Evolutionary conservation across 2,113 vertebrate genomes (phyloP).

Genomic region (Larimichthys polyactis): DNA sequence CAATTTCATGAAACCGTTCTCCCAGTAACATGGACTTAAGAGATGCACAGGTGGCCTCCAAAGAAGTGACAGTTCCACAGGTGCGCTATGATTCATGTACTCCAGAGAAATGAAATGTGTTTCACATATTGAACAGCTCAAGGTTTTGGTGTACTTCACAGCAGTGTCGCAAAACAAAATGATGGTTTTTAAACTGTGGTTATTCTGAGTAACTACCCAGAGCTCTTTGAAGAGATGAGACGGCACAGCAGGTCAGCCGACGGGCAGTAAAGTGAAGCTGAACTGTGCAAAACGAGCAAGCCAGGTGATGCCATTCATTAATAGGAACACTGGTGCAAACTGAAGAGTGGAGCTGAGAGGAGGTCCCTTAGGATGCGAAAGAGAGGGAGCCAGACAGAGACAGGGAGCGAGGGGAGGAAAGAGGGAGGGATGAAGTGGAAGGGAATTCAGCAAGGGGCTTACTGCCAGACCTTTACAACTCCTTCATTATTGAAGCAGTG

Average conservation of each 20-base stretch:
- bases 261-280: slow-evolving; percentile 56
- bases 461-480: slow-evolving; percentile 76
- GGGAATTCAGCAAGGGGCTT: slow-evolving; percentile 61
- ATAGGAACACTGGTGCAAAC: slow-evolving; percentile 57
- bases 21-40: not conserved
- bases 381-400: slow-evolving; percentile 9
- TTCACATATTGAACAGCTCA: slow-evolving; percentile 36
- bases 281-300: slow-evolving; percentile 65
- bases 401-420: not conserved
- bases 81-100: slow-evolving; percentile 23
- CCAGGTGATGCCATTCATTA: slow-evolving; percentile 70
- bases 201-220: slow-evolving; percentile 43
- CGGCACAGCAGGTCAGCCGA: slow-evolving; percentile 61
- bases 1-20: not conserved
- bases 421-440: slow-evolving; percentile 32
- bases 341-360: slow-evolving; percentile 57
- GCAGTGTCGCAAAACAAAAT: not conserved
- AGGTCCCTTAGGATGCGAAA: slow-evolving; percentile 58
- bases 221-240: slow-evolving; percentile 53
- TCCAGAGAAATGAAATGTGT: slow-evolving; percentile 7
- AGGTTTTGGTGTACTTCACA: not conserved
- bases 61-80: slow-evolving; percentile 20
- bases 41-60: slow-evolving; percentile 2
- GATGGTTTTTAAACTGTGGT: not conserved
- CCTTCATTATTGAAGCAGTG: slow-evolving; percentile 75